These are phyloP conservation scores for Antechinus flavipes DNA, from an alignment of 2,113 vertebrate genomes.

Conservation along the genomic window DNA sequence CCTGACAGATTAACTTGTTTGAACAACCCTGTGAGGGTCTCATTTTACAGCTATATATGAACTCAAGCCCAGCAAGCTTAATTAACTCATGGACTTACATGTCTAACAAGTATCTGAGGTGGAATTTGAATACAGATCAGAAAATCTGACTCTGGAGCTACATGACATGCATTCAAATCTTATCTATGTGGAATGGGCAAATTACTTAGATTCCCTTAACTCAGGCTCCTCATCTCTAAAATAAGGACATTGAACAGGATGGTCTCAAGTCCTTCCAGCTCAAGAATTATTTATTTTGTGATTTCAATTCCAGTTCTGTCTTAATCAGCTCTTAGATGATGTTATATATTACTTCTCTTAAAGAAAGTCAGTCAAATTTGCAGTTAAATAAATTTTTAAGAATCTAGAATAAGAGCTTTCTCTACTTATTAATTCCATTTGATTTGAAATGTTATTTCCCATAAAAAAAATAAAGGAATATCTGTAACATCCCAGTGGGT, in stretches of 20 bases:
- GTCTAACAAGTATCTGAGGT: not conserved
- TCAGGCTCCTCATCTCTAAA: not conserved
- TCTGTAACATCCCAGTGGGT: not conserved
- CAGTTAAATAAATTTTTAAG: not conserved
- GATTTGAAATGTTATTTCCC: not conserved
- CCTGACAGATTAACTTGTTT: not conserved
- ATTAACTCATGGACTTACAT: not conserved
- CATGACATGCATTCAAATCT: not conserved
- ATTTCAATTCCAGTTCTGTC: not conserved
- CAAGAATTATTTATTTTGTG: not conserved
- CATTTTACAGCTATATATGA: not conserved
- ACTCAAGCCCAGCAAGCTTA: not conserved
- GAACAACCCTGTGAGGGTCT: not conserved
- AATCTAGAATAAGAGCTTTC: not conserved
- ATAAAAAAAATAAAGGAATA: constrained; percentile 2
- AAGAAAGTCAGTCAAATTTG: not conserved
- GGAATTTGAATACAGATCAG: not conserved
- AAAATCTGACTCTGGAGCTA: not conserved
- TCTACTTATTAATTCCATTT: not conserved
- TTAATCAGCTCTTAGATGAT: not conserved
- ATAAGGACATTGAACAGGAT: not conserved
- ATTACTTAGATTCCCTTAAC: not conserved
- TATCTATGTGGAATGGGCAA: not conserved
- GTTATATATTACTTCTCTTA: not conserved
- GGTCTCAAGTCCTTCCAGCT: not conserved